phyloP scores from a whole-genome alignment of 1,140 invertebrate species.

The Drosophila takahashii region DNA sequence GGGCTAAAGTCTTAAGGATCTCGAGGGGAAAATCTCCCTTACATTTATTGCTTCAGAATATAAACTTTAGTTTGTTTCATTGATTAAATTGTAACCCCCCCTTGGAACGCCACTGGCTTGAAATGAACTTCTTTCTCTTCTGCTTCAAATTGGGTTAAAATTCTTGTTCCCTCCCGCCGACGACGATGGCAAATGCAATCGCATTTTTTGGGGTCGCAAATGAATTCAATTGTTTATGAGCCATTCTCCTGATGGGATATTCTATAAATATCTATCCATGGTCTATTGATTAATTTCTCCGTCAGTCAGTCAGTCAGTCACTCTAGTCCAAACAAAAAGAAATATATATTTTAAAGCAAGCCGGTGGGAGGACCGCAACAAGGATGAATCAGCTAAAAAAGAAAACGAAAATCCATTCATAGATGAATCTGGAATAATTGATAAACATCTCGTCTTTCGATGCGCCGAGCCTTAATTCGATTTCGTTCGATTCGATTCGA shows the following conservation, averaged over 20 bases:
- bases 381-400: conserved; percentile 3
- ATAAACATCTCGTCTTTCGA: conserved; percentile 31
- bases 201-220: conserved; percentile 37
- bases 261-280: conserved; percentile 32
- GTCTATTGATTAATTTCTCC: conserved; percentile 49
- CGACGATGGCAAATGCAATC: conserved; percentile 41
- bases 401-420: conserved; percentile 15
- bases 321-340: not conserved
- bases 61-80: too few species aligned
- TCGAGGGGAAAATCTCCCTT: not conserved
- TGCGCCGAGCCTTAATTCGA: conserved; percentile 9
- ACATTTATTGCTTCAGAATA: too few species aligned
- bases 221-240: conserved; percentile 54
- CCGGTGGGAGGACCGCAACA: too few species aligned
- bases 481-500: conserved; percentile 25
- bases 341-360: not conserved
- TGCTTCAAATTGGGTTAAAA: conserved; percentile 57
- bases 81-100: not conserved
- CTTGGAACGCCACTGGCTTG: not conserved
- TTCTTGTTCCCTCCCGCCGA: not conserved
- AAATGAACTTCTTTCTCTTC: not conserved
- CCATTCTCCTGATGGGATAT: conserved; percentile 36
- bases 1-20: not conserved
- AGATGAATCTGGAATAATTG: conserved; percentile 37
- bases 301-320: conserved; percentile 45